Evolutionary conservation across 2,797 vertebrate genomes (phyloP).

Genomic region (Phalloptychus januarius): DNA sequence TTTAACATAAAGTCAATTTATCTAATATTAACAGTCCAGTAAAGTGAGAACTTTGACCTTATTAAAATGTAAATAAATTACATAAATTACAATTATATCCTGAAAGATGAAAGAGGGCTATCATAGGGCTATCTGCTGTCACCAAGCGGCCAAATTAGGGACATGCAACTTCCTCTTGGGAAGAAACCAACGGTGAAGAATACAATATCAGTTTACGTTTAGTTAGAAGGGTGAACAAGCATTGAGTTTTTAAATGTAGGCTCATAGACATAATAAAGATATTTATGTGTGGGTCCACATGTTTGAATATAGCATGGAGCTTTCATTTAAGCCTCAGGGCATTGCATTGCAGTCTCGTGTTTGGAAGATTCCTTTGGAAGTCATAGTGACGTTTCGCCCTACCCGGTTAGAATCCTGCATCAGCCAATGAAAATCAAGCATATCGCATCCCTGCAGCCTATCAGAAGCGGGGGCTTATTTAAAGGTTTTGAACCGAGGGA

Average conservation of each 20-base stretch:
- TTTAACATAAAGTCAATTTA: not conserved
- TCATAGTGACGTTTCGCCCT: conserved; percentile 2
- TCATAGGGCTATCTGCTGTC: not conserved
- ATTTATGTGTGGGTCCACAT: not conserved
- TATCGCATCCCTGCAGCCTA: conserved; percentile 61
- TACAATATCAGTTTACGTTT: not conserved
- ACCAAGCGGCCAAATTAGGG: not conserved
- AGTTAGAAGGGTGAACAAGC: not conserved
- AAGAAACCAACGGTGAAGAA: not conserved
- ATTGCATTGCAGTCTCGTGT: conserved; percentile 26
- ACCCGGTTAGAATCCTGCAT: not conserved
- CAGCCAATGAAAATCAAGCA: conserved; percentile 64
- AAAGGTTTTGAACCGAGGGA: conserved; percentile 74
- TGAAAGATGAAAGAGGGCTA: not conserved
- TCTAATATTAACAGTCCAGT: not conserved
- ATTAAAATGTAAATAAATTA: too few relatives aligned
- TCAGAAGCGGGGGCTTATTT: conserved; percentile 41
- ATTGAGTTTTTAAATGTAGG: not conserved
- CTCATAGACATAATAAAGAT: too few relatives aligned
- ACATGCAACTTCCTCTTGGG: not conserved
- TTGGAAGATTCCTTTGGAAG: conserved; percentile 4
- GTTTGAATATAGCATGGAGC: too few relatives aligned
- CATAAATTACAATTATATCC: too few relatives aligned
- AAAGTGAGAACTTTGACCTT: not conserved
- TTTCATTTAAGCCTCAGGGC: not conserved